Evolutionary conservation across 2,797 vertebrate genomes (phyloP).

Genomic region (Avahi laniger): DNA sequence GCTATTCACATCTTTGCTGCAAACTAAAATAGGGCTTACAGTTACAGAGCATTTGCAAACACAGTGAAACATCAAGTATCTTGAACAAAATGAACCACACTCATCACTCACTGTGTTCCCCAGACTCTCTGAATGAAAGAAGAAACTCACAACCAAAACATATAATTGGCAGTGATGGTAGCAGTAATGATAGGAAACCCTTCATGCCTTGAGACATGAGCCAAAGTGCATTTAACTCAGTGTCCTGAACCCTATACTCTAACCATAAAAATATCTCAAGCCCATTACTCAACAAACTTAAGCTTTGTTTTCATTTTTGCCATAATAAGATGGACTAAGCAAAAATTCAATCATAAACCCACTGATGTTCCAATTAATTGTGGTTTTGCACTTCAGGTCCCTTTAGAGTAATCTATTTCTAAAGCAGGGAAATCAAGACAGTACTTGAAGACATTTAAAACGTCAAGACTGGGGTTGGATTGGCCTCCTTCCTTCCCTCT

Average conservation of each 20-base stretch:
- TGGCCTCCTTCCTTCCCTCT: not conserved
- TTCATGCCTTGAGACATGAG: not conserved
- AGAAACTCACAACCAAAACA: slow-evolving; percentile 19
- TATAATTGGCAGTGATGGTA: not conserved
- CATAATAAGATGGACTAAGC: not conserved
- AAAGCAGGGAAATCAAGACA: not conserved
- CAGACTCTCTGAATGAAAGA: not conserved
- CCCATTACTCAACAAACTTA: not conserved
- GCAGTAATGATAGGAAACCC: not conserved
- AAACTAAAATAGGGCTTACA: not conserved
- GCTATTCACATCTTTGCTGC: not conserved
- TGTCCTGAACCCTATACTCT: not conserved
- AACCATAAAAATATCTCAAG: not conserved
- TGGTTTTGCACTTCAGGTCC: not conserved
- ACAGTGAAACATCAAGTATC: not conserved
- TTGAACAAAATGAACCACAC: slow-evolving; percentile 4
- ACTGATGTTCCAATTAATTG: not conserved
- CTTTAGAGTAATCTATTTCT: not conserved
- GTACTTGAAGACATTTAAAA: not conserved
- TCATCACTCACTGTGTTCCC: not conserved
- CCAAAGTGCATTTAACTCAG: not conserved
- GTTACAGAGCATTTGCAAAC: not conserved
- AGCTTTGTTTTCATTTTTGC: slow-evolving; percentile 17
- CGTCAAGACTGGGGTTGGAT: not conserved
- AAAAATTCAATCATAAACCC: not conserved